These are phyloP conservation scores for Lucilia sericata DNA, from an alignment of 1,140 invertebrate species.

Conservation along the genomic window DNA sequence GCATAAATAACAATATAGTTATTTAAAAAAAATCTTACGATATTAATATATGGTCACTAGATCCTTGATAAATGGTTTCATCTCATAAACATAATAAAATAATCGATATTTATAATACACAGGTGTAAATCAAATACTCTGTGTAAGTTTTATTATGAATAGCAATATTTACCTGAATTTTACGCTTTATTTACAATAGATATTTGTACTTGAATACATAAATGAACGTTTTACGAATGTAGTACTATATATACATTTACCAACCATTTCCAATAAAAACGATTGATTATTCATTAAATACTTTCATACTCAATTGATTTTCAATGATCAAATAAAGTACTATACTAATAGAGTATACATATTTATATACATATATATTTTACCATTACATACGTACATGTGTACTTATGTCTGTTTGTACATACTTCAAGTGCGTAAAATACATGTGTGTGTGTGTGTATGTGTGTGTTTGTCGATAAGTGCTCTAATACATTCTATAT, in stretches of 20 bases:
- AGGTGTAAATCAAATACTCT: too few species aligned
- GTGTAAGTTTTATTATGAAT: neutral
- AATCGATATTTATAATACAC: too few species aligned
- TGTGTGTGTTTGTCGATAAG: neutral
- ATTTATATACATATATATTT: neutral
- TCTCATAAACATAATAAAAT: too few species aligned
- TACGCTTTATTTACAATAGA: neutral
- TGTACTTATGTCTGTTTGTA: neutral
- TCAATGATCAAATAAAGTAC: constrained; percentile 25
- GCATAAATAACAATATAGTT: too few species aligned
- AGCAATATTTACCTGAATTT: constrained; percentile 12
- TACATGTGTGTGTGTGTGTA: neutral
- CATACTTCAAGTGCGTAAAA: too few species aligned
- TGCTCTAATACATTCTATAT: too few species aligned
- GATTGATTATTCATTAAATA: constrained; percentile 36
- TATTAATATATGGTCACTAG: too few species aligned
- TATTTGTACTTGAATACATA: neutral
- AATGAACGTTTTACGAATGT: neutral
- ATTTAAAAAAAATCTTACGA: too few species aligned
- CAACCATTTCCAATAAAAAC: neutral
- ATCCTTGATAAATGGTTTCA: too few species aligned
- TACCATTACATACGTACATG: neutral
- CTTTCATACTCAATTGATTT: constrained; percentile 37
- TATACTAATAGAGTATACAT: neutral
- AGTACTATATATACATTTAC: neutral